Conservation (phyloP, 2,797 vertebrate species). For the Anas flavirostris region DNA sequence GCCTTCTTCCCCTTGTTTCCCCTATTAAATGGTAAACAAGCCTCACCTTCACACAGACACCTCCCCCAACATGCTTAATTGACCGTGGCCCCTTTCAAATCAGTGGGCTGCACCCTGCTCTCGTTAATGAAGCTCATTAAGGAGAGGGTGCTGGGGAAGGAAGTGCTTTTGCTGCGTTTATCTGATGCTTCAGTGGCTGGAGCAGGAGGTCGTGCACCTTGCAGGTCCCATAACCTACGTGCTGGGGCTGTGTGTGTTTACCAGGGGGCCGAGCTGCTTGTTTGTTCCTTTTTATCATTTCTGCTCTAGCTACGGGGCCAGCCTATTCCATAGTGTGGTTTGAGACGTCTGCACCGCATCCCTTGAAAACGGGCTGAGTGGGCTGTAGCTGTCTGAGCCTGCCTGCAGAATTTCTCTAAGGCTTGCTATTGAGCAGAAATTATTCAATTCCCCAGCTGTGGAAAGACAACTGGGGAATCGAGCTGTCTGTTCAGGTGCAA, state of each 20-base stretch:
- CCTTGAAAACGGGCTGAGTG: neutral
- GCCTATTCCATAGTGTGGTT: neutral
- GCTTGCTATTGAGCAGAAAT: neutral
- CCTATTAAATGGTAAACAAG: fast-evolving
- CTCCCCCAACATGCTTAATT: neutral
- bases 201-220: neutral
- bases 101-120: neutral
- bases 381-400: neutral
- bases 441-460: neutral
- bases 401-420: neutral
- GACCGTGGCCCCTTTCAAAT: neutral
- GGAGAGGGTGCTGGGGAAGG: neutral
- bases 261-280: neutral
- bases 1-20: neutral
- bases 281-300: neutral
- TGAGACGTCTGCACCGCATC: neutral
- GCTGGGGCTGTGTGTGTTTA: neutral
- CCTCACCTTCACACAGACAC: neutral
- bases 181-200: neutral
- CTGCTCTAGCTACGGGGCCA: neutral
- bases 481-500: neutral
- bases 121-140: neutral
- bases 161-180: neutral
- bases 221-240: fast-evolving
- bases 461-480: neutral